These are phyloP conservation scores for Drosophila picticornis DNA, from an alignment of 2,888 invertebrate genomes.

Conservation along the genomic window DNA sequence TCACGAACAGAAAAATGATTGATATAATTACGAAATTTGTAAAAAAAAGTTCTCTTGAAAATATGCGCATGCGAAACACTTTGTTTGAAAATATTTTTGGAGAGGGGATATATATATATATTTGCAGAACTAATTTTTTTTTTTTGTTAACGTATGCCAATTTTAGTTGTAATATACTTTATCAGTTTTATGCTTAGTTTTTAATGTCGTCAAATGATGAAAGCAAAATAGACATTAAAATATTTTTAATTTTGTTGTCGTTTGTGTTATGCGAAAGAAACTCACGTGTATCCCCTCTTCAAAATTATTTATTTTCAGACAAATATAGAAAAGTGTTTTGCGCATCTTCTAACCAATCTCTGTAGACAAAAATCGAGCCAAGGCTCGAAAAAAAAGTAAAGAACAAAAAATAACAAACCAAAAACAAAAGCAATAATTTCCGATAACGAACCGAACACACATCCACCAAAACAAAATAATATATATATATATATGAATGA, in stretches of 20 bases:
- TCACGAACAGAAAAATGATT: conserved; percentile 3
- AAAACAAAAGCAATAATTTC: conserved; percentile 5
- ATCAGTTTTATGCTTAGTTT: conserved; percentile 62
- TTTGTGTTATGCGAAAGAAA: conserved; percentile 80
- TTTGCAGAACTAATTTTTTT: neutral
- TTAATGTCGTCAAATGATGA: conserved; percentile 51
- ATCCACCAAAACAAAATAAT: neutral
- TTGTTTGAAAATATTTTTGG: conserved; percentile 74
- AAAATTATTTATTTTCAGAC: conserved; percentile 85
- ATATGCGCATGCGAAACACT: conserved; percentile 41
- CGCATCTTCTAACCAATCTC: conserved; percentile 63
- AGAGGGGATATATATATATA: conserved; percentile 79
- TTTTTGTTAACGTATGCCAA: conserved; percentile 29
- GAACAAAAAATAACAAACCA: neutral
- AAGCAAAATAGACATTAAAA: conserved; percentile 60
- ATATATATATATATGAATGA: conserved; percentile 16
- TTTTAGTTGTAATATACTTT: conserved; percentile 48
- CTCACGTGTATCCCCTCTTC: conserved; percentile 85
- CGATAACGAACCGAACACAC: conserved; percentile 23
- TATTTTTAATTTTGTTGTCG: conserved; percentile 69
- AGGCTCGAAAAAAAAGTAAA: neutral
- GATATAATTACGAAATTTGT: conserved; percentile 1
- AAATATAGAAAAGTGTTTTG: conserved; percentile 75
- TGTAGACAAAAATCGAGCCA: conserved; percentile 38
- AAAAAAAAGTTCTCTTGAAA: conserved; percentile 22